phyloP scores from a whole-genome alignment of 2,888 invertebrate species.

The Chrysolina haemoptera region DNA sequence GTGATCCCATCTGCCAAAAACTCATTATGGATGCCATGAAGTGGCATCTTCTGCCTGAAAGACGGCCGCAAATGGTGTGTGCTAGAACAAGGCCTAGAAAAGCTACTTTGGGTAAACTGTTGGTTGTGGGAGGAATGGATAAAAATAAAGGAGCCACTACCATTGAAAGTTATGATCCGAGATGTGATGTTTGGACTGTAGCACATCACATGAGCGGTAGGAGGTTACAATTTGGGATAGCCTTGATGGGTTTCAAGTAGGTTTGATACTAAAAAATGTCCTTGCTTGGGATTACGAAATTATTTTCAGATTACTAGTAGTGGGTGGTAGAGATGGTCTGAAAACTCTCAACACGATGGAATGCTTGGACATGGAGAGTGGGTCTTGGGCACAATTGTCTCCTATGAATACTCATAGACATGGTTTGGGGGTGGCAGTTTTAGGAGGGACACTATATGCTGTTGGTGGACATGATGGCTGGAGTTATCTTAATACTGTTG shows the following conservation, averaged over 20 bases:
- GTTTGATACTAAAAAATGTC: constrained; percentile 32
- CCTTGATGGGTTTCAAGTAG: constrained; percentile 83
- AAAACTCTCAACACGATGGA: constrained; percentile 96
- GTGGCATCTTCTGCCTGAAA: constrained; percentile 92
- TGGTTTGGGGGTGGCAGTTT: constrained; percentile 84
- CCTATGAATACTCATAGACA: constrained; percentile 93
- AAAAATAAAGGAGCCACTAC: constrained; percentile 92
- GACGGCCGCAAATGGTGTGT: constrained; percentile 83
- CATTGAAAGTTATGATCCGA: constrained; percentile 90
- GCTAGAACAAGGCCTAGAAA: constrained; percentile 90
- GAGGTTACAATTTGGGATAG: constrained; percentile 92
- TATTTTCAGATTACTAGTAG: constrained; percentile 77
- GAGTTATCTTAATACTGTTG: constrained; percentile 95
- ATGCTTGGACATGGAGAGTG: constrained; percentile 87
- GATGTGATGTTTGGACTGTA: constrained; percentile 85
- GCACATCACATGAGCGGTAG: constrained; percentile 85
- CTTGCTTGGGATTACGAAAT: neutral
- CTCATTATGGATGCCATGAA: constrained; percentile 95
- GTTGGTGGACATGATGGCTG: constrained; percentile 97
- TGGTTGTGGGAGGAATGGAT: constrained; percentile 95
- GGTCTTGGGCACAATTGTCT: constrained; percentile 85
- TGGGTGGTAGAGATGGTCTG: constrained; percentile 93
- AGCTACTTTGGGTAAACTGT: constrained; percentile 88
- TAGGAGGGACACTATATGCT: constrained; percentile 90
- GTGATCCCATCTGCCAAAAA: constrained; percentile 83